Evolutionary conservation across 2,888 invertebrate genomes (phyloP), one percentile per base, ranked within the genome.

Genomic region (Trachelus iudaicus): DNA sequence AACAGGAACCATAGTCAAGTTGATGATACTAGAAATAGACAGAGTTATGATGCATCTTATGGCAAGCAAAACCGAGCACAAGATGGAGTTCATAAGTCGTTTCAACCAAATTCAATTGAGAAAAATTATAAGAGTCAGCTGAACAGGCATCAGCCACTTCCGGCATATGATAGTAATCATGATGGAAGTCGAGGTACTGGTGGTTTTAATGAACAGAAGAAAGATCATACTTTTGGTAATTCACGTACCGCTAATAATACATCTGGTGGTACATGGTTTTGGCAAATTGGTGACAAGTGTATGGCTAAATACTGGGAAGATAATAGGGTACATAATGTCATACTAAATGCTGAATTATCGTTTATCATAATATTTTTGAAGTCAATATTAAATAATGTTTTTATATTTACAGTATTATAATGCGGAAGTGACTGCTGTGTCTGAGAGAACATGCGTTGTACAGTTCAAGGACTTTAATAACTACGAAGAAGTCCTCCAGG

Each of bases 221-320:
- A 74, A 77, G 89, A 85, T 79, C 86, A 79, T 78, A 85, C 84
- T 78, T 84, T 85, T 34, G 80, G 76, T 75, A 85, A 83, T 85
- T 84, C 84, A 74, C 82, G 79, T 76, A 82, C 81, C 69, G 82
- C 85, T 37, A 86, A 86, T 78, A 83, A 84, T n/a, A 74, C 85
- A 69, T 78, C 83, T 12, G 86, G 86, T 34, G 85, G 83, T 73
- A 82, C 84, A 69, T 92, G 92, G 90, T 93, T 93, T 83, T 97
- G 96, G 96, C 95, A 95, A 88, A 92, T 94, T 75, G 97, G 97
- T 15, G 97, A 97, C 89, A 94, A 95, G 80, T 97, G 97, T 89
- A 93, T 97, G 92, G 98, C 98, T 11, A 96, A 97, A 88, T 98
- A 98, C 92, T 98, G 98, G 98, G 97, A 98, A 91, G 98, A 98